Evolutionary conservation across 2,888 invertebrate species (phyloP).

Genomic region (Morpho achilles): DNA sequence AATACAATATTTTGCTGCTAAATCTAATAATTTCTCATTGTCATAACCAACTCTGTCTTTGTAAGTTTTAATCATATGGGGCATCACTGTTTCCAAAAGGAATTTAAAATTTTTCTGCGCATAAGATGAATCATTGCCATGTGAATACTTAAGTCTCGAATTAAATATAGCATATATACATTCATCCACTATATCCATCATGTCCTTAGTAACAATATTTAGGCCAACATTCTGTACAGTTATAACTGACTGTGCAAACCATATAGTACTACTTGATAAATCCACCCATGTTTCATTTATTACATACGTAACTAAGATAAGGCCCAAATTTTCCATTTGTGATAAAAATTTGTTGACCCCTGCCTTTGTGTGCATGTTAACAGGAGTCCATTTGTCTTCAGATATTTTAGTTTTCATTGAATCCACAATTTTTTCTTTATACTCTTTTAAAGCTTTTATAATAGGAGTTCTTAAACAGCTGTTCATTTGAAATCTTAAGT

Average conservation of each 20-base stretch:
- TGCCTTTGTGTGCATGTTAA: conserved; percentile 86
- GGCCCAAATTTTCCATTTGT: conserved; percentile 84
- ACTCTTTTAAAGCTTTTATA: conserved; percentile 86
- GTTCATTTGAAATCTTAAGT: conserved; percentile 94
- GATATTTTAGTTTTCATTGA: conserved; percentile 86
- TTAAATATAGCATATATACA: conserved; percentile 86
- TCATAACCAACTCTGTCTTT: conserved; percentile 80
- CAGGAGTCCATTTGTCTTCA: conserved; percentile 93
- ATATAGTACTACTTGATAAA: conserved; percentile 88
- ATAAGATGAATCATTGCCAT: conserved; percentile 65
- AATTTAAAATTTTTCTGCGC: conserved; percentile 84
- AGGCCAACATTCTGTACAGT: conserved; percentile 87
- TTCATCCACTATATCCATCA: conserved; percentile 85
- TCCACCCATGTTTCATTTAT: conserved; percentile 83
- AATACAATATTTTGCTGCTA: conserved; percentile 77
- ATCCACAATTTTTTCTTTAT: conserved; percentile 89
- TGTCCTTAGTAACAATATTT: conserved; percentile 85
- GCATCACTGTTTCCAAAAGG: conserved; percentile 82
- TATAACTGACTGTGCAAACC: conserved; percentile 87
- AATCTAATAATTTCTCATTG: conserved; percentile 68
- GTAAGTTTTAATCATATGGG: conserved; percentile 81
- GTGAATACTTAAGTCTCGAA: conserved; percentile 82
- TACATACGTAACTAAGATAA: conserved; percentile 82
- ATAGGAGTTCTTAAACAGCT: conserved; percentile 89
- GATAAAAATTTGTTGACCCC: conserved; percentile 83